Percentiles rank a stretch among this genome's conserved stretches.
These are phyloP conservation scores for Planococcus citri DNA, from an alignment of 1,140 invertebrate genomes.

Conservation along the genomic window DNA sequence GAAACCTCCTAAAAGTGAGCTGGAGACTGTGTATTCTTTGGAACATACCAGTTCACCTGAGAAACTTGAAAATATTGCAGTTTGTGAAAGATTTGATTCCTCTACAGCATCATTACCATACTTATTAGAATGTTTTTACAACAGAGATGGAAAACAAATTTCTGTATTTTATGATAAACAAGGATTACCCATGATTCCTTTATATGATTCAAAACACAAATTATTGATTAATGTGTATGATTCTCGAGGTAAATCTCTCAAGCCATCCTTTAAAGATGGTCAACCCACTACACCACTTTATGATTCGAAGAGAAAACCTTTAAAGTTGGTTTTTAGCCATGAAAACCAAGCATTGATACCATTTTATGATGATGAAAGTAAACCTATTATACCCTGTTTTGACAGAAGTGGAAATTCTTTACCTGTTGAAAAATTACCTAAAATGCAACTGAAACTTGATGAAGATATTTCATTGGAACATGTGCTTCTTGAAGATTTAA, in stretches of 20 bases:
- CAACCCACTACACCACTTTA: not conserved
- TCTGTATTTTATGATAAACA: not conserved
- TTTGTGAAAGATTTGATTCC: too few relatives aligned
- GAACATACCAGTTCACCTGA: too few relatives aligned
- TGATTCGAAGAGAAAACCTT: not conserved
- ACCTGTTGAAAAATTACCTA: too few relatives aligned
- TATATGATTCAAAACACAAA: not conserved
- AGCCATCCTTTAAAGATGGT: not conserved
- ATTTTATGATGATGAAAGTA: not conserved
- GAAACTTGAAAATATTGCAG: too few relatives aligned
- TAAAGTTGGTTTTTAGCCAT: too few relatives aligned
- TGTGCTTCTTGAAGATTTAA: too few relatives aligned
- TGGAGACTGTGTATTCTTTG: too few relatives aligned
- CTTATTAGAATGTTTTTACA: too few relatives aligned
- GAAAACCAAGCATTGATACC: not conserved
- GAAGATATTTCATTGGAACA: too few relatives aligned
- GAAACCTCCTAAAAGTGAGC: too few relatives aligned
- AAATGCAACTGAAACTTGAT: too few relatives aligned
- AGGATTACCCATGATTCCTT: not conserved
- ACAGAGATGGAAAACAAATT: not conserved
- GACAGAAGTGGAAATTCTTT: not conserved
- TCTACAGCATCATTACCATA: too few relatives aligned
- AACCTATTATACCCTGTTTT: not conserved
- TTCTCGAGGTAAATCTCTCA: not conserved
- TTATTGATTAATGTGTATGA: not conserved